Evolutionary conservation across 2,113 vertebrate species (phyloP), one percentile per base, ranked within the genome.

Genomic region (Alouatta palliata): DNA sequence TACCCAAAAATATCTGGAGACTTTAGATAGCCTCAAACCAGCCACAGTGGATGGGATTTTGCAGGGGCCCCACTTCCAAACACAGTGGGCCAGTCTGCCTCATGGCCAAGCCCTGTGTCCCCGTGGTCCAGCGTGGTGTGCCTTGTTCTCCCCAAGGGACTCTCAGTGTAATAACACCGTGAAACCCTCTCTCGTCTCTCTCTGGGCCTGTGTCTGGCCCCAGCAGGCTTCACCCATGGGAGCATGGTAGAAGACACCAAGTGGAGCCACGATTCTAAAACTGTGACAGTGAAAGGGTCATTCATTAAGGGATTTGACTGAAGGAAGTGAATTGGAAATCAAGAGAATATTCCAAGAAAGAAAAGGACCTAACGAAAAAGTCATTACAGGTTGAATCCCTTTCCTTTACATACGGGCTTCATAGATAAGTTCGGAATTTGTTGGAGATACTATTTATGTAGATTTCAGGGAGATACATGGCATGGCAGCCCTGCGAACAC

Each of bases 31-130:
- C 17, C 85, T 23, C 58, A 83, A 6, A 6, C 27, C 37, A n/a
- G 27, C 73, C 64, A n/a, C 10, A 13, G 32, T 21, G 45, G 37
- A 56, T 14, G 6, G 30, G 64, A 14, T 21, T 27, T 77, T 35
- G 0, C 0, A 0, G 40, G 20, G 58, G 8, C 2, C 0, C 32
- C 4, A 4, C 27, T 3, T 71, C 40, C 76, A 54, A n/a, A 27
- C n/a, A n/a, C 0, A 68, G 68, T 10, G 4, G 35, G 37, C 68
- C 76, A 23, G 17, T 52, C 47, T 27, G 77, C 35, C 9, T 43
- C 13, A 0, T 25, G n/a, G 25, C 20, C 20, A 10, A 20, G 54
- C 32, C 45, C 30, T 5, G 9, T 8, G 32, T 40, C 5, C 30
- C 43, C 2, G 45, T 12, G 66, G 52, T 23, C 16, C 45, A 14